phyloP scores from a whole-genome alignment of 1,140 invertebrate species.

The Caenorhabditis brenneri region DNA sequence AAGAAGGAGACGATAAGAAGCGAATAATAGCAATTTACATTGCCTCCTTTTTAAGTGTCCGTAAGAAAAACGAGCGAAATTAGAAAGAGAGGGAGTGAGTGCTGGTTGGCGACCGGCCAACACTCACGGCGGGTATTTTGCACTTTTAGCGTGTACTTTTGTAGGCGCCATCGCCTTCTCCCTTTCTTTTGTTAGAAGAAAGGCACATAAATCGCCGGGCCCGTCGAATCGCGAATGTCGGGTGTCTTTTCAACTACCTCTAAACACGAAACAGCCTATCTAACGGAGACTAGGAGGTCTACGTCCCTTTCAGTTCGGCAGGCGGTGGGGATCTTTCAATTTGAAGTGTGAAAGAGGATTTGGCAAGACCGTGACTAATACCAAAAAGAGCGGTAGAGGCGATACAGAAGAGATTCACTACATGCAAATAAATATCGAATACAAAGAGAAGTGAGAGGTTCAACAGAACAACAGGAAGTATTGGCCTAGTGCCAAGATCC shows the following conservation, averaged over 20 bases:
- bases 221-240: slow-evolving; percentile 8
- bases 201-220: slow-evolving; percentile 27
- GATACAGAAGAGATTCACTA: not conserved
- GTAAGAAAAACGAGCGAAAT: not conserved
- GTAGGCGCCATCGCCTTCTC: not conserved
- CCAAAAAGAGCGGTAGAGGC: not conserved
- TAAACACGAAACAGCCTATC: not conserved
- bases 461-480: slow-evolving; percentile 35
- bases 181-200: slow-evolving; percentile 9
- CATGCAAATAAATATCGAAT: not conserved
- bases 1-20: not conserved
- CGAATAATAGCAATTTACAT: slow-evolving; percentile 39
- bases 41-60: not conserved
- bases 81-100: slow-evolving; percentile 2
- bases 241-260: not conserved
- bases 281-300: slow-evolving; percentile 18
- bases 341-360: slow-evolving; percentile 27
- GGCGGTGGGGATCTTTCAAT: slow-evolving; percentile 23
- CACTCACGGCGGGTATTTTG: not conserved
- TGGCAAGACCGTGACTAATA: slow-evolving; percentile 22
- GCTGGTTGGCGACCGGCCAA: slow-evolving; percentile 17
- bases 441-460: not conserved
- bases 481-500: slow-evolving; percentile 25
- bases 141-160: slow-evolving; percentile 32
- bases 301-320: not conserved